Evolutionary conservation across 1,140 invertebrate species (phyloP), one percentile per base, ranked within the genome.

Genomic region (Drosophila ficusphila): DNA sequence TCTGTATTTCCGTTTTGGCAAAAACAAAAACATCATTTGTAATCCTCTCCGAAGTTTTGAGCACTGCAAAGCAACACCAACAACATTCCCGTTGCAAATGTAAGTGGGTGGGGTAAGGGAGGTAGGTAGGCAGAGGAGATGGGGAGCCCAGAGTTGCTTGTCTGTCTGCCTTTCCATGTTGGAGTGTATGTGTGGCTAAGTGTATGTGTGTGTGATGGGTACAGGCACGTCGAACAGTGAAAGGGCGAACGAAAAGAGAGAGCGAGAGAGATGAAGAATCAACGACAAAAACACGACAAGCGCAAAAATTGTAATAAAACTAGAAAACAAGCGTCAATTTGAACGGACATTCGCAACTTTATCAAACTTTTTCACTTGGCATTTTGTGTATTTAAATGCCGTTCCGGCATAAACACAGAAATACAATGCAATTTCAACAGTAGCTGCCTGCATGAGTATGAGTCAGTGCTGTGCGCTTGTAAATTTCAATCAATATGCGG

Each of bases 321-420:
- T 88, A 89, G 78, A 78, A 78, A 88, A 88, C 82, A 89, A 89
- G 82, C 77, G 34, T 72, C 83, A 88, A 88, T 88, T 88, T 78
- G 64, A 78, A 88, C 65, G 51, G 78, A 81, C 76, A 79, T 61
- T 56, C 38, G 61, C 57, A 72, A 77, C 54, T 73, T 74, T 69
- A 74, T 86, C 71, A 85, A 81, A 81, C 49, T 73, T 72, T 77
- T 76, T 64, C 39, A 54, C 21, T 25, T 25, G 41, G 64, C 54
- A 44, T 71, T 39, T 56, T 79, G 65, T 86, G 41, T 68, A 68
- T 86, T 71, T 72, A 60, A 79, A 62, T 75, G n/a, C n/a, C n/a
- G n/a, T n/a, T n/a, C n/a, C 54, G 46, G 41, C 53, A 72, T 65
- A 72, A 76, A 83, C 69, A 82, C 41, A 41, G 21, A 7, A 11